Evolutionary conservation across 2,888 invertebrate species (phyloP).

Genomic region (Scaeva pyrastri): DNA sequence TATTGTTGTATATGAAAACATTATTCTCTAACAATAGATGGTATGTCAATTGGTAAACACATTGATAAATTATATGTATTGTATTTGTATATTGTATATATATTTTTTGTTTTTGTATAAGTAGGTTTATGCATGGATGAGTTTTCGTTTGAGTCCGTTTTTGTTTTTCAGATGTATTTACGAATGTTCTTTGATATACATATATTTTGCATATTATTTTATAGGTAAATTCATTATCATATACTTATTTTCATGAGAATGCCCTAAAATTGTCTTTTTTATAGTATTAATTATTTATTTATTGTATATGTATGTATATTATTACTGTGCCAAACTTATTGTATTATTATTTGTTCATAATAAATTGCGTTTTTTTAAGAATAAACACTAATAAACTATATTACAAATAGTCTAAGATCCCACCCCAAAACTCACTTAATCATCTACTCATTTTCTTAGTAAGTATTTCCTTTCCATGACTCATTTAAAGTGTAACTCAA

Average conservation of each 20-base stretch:
- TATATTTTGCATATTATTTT: slow-evolving; percentile 57
- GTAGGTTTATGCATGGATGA: slow-evolving; percentile 60
- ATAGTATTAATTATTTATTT: slow-evolving; percentile 37
- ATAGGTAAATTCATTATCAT: slow-evolving; percentile 43
- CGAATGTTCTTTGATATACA: slow-evolving; percentile 33
- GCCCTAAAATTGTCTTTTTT: slow-evolving; percentile 69
- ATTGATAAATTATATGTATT: slow-evolving; percentile 40
- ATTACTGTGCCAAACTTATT: slow-evolving; percentile 55
- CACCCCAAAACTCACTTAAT: neutral
- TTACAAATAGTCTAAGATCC: neutral
- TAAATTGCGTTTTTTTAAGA: slow-evolving; percentile 19
- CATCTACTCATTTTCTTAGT: neutral
- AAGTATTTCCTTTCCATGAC: neutral
- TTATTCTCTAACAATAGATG: slow-evolving; percentile 48
- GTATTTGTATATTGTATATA: slow-evolving; percentile 40
- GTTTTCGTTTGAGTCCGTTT: slow-evolving; percentile 41
- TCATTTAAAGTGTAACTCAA: neutral
- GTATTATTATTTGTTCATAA: neutral
- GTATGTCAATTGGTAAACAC: slow-evolving; percentile 39
- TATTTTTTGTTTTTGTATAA: slow-evolving; percentile 44
- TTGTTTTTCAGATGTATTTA: slow-evolving; percentile 48
- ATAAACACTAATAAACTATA: slow-evolving; percentile 27
- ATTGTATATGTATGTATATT: slow-evolving; percentile 32
- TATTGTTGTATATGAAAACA: slow-evolving; percentile 59
- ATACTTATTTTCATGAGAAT: slow-evolving; percentile 56